These are phyloP conservation scores for Coracopsis vasa DNA, from an alignment of 2,113 vertebrate species.

Conservation along the genomic window DNA sequence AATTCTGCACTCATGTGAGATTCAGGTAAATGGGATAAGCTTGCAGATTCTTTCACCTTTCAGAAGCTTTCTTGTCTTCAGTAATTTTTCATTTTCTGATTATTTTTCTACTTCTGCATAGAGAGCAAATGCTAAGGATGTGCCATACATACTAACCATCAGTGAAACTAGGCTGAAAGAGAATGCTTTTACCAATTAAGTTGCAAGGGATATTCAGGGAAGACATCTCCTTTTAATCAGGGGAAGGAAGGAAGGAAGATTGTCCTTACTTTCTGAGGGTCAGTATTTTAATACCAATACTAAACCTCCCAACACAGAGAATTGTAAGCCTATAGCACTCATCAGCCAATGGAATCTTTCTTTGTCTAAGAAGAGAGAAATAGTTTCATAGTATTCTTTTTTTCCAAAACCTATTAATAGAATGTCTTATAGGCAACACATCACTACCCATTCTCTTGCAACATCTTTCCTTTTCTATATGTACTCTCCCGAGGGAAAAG, in stretches of 20 bases:
- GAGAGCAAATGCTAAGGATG: background rate
- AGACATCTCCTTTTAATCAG: background rate
- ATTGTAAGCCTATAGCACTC: background rate
- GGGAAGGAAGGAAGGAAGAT: background rate
- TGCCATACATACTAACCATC: constrained; percentile 1
- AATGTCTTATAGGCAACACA: background rate
- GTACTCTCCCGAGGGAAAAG: background rate
- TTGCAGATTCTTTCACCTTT: constrained; percentile 4
- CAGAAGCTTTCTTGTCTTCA: constrained; percentile 16
- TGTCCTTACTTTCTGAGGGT: background rate
- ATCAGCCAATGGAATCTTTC: background rate
- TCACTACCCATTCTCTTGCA: background rate
- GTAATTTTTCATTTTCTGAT: constrained; percentile 40
- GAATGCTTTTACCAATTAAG: background rate
- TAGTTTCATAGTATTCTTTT: background rate
- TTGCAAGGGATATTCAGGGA: background rate
- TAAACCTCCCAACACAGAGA: background rate
- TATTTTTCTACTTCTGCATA: background rate
- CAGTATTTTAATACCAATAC: background rate
- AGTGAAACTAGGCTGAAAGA: background rate
- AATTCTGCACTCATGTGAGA: background rate
- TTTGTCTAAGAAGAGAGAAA: background rate
- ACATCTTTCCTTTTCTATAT: background rate
- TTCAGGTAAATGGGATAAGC: constrained; percentile 10
- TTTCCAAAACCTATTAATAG: background rate